Evolutionary conservation across 2,113 vertebrate genomes (phyloP).

Genomic region (Pogona vitticeps): DNA sequence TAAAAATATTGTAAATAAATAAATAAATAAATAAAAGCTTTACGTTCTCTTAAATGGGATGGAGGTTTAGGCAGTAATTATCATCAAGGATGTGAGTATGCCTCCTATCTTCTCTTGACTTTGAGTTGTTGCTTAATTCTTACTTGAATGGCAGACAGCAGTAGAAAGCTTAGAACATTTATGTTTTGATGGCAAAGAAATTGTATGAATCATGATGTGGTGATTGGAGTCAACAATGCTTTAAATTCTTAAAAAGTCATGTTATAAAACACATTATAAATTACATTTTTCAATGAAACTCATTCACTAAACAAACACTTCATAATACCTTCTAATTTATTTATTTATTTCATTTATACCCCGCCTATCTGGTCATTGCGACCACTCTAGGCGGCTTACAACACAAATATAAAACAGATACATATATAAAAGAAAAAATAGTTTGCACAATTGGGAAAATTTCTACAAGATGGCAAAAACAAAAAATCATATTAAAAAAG

Average conservation of each 20-base stretch:
- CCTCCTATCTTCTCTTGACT: neutral
- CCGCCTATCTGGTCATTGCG: too few relatives aligned
- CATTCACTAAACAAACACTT: too few relatives aligned
- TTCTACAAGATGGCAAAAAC: too few relatives aligned
- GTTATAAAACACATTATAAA: neutral
- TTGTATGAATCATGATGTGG: neutral
- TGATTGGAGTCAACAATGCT: neutral
- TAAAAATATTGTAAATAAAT: too few relatives aligned
- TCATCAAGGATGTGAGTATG: slow-evolving; percentile 19
- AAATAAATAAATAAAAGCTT: slow-evolving; percentile 32
- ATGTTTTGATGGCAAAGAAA: neutral
- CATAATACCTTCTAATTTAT: too few relatives aligned
- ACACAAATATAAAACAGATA: too few relatives aligned
- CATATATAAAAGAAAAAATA: too few relatives aligned
- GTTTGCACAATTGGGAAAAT: too few relatives aligned
- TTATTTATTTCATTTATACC: too few relatives aligned
- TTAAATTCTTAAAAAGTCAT: neutral
- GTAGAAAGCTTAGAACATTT: neutral
- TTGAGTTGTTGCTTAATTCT: neutral
- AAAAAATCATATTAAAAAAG: too few relatives aligned
- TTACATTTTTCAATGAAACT: neutral
- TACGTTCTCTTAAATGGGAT: neutral
- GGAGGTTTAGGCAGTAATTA: slow-evolving; percentile 25
- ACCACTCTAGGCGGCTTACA: too few relatives aligned
- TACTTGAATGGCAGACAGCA: neutral